Evolutionary conservation across 2,888 invertebrate genomes (phyloP).

Genomic region (Anaspis maculata): DNA sequence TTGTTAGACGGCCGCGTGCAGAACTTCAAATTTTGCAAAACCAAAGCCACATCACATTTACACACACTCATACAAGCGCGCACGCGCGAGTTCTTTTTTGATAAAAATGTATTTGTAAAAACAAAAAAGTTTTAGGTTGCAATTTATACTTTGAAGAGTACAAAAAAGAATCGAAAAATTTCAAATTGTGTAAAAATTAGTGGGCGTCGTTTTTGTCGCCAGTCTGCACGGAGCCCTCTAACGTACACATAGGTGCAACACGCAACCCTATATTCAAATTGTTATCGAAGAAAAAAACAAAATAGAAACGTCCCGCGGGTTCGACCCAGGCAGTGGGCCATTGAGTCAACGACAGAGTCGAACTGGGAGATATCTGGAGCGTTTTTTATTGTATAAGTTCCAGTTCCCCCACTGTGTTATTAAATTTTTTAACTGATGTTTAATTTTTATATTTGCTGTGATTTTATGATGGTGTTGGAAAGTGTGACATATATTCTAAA

Average conservation of each 20-base stretch:
- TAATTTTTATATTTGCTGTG: constrained; percentile 39
- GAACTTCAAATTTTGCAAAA: no score
- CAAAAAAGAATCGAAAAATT: no score
- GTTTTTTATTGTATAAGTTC: constrained; percentile 24
- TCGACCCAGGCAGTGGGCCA: constrained; percentile 34
- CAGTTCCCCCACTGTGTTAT: constrained; percentile 31
- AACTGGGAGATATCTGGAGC: constrained; percentile 39
- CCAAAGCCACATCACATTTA: no score
- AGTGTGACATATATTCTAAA: constrained; percentile 34
- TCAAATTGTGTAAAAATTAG: no score
- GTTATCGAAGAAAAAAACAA: constrained; percentile 13
- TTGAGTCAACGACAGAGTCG: constrained; percentile 29
- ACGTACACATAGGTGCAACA: constrained; percentile 22
- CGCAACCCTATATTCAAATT: constrained; percentile 26
- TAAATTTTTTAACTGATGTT: constrained; percentile 28
- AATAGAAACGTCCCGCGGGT: constrained; percentile 29
- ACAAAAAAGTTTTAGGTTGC: no score
- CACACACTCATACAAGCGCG: no score
- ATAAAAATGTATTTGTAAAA: no score
- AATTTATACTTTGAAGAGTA: no score
- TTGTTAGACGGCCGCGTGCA: constrained; percentile 4
- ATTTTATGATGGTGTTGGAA: constrained; percentile 36
- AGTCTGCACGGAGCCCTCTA: constrained; percentile 15
- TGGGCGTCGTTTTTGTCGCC: no score
- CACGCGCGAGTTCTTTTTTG: no score